Evolutionary conservation across 1,140 invertebrate genomes (phyloP).

Genomic region (Cydia amplana): DNA sequence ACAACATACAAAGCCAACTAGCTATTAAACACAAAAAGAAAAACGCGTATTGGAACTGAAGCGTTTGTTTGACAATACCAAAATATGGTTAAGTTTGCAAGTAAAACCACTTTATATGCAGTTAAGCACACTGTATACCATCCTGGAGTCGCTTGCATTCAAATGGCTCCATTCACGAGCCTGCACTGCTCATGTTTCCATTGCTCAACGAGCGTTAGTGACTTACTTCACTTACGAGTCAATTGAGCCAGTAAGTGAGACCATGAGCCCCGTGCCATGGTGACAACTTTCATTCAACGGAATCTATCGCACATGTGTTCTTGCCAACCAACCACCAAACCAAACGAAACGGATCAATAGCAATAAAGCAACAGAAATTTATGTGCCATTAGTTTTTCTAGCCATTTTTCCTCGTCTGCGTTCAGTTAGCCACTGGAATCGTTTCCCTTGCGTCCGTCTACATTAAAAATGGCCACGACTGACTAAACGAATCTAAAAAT

Average conservation of each 20-base stretch:
- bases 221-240: background rate
- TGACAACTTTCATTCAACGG: background rate
- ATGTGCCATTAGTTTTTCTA: background rate
- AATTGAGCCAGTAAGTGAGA: background rate
- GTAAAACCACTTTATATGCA: background rate
- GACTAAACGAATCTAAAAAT: conserved; percentile 67
- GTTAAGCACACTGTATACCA: background rate
- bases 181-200: background rate
- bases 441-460: background rate
- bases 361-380: too few species aligned
- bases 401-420: background rate
- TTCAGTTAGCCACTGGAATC: background rate
- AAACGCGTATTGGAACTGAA: background rate
- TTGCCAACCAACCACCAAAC: too few species aligned
- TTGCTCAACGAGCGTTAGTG: background rate
- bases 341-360: too few species aligned
- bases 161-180: background rate
- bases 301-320: too few species aligned
- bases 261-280: too few species aligned
- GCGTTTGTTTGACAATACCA: background rate
- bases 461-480: conserved; percentile 51
- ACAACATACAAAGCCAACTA: too few species aligned
- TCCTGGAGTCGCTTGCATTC: background rate
- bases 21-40: too few species aligned
- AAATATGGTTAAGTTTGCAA: background rate